Conservation (phyloP, 2,113 vertebrate genomes). For the Atrichornis clamosus region DNA sequence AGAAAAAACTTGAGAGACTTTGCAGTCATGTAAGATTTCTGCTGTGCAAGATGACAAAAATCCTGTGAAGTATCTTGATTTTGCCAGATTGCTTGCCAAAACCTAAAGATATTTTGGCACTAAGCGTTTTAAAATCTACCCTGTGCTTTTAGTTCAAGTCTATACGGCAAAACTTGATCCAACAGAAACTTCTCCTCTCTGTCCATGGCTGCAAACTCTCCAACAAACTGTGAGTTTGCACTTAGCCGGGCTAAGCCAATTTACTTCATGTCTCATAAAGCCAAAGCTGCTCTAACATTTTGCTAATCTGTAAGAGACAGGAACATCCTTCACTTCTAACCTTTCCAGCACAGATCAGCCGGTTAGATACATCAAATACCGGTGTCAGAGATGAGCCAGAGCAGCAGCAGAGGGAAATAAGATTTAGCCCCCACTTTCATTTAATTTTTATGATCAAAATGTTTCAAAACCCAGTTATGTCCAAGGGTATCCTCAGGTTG, state of each 20-base stretch:
- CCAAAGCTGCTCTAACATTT: slow-evolving; percentile 16
- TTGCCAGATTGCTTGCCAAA: not conserved
- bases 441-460: slow-evolving; percentile 51
- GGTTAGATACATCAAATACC: not conserved
- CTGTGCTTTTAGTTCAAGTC: not conserved
- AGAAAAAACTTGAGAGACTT: not conserved
- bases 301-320: slow-evolving; percentile 33
- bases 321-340: slow-evolving; percentile 47
- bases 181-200: not conserved
- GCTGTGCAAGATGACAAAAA: not conserved
- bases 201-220: not conserved
- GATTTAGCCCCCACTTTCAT: slow-evolving; percentile 32
- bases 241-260: not conserved
- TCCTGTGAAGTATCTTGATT: not conserved
- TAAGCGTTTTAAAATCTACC: not conserved
- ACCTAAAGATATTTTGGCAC: not conserved
- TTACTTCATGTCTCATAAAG: slow-evolving; percentile 13
- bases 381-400: slow-evolving; percentile 12
- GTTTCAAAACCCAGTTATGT: slow-evolving; percentile 28
- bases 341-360: slow-evolving; percentile 30
- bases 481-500: not conserved
- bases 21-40: not conserved
- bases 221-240: not conserved
- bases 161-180: not conserved
- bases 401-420: slow-evolving; percentile 31